These are phyloP conservation scores for Uropetala carovei DNA, from an alignment of 2,888 invertebrate genomes.

Conservation along the genomic window DNA sequence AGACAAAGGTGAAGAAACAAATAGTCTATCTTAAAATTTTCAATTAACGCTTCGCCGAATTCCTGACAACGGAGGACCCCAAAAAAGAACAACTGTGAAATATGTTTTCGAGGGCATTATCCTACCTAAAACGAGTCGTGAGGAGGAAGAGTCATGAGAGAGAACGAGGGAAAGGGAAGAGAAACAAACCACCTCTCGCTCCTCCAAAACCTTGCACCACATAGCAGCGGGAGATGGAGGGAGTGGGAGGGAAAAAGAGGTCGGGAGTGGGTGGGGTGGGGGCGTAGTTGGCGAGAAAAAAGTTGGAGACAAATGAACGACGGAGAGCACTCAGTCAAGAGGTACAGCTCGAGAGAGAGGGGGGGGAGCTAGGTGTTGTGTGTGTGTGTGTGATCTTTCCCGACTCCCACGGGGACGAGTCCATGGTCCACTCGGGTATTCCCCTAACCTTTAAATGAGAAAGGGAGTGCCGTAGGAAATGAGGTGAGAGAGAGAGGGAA, in stretches of 20 bases:
- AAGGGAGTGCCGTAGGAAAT: not conserved
- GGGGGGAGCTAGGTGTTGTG: not conserved
- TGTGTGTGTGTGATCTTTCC: not conserved
- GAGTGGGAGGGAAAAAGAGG: not conserved
- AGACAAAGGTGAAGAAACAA: no score
- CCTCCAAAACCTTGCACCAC: slow-evolving; percentile 16
- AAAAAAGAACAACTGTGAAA: not conserved
- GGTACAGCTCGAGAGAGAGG: not conserved
- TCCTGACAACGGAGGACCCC: not conserved
- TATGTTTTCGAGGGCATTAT: not conserved
- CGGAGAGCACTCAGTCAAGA: slow-evolving; percentile 23
- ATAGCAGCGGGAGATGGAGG: not conserved
- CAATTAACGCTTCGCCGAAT: no score
- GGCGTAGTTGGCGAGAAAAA: slow-evolving; percentile 9
- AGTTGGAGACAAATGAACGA: slow-evolving; percentile 27
- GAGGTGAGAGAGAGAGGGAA: not conserved
- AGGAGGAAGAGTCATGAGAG: not conserved
- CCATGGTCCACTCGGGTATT: not conserved
- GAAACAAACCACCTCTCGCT: not conserved
- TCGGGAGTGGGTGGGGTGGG: not conserved
- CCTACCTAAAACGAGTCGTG: not conserved
- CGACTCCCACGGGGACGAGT: not conserved
- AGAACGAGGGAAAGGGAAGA: not conserved
- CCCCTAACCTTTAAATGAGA: not conserved
- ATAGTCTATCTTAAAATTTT: no score